Conservation (phyloP, 1,140 invertebrate genomes). For the Zaprionus tsacasi region DNA sequence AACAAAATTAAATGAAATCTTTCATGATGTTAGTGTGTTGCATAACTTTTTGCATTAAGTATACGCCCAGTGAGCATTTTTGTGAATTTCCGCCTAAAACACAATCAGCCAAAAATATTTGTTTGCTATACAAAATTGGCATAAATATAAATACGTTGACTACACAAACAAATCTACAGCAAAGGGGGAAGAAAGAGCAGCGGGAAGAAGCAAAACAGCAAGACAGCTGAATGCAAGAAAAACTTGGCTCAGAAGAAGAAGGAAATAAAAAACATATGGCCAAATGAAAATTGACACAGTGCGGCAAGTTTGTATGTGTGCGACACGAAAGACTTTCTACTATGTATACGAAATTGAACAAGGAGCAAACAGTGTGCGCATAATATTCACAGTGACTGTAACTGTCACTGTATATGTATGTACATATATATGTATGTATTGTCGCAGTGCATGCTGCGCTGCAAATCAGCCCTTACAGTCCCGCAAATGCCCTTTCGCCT, state of each 20-base stretch:
- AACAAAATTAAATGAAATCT: too few species aligned
- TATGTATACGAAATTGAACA: neutral
- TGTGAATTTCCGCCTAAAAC: conserved; percentile 18
- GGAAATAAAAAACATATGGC: neutral
- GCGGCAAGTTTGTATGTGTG: conserved; percentile 9
- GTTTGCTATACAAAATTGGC: conserved; percentile 42
- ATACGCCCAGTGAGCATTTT: conserved; percentile 2
- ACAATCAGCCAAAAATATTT: conserved; percentile 34
- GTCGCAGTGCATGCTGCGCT: conserved; percentile 9
- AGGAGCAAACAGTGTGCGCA: conserved; percentile 3
- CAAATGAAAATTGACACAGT: conserved; percentile 19
- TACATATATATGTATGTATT: too few species aligned
- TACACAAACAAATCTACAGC: conserved; percentile 8
- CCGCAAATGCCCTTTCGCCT: conserved; percentile 14
- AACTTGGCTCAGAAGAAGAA: conserved; percentile 18
- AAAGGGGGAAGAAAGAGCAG: neutral
- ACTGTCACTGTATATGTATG: conserved; percentile 21
- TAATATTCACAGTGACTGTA: neutral
- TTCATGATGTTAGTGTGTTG: too few species aligned
- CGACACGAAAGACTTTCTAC: neutral
- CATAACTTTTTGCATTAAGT: neutral
- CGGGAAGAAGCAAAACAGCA: neutral
- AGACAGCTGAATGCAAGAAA: conserved; percentile 23
- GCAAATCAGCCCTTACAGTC: conserved; percentile 36
- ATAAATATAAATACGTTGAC: conserved; percentile 19